phyloP scores from a whole-genome alignment of 2,888 invertebrate genomes.

The Apomyelois bistriatella region DNA sequence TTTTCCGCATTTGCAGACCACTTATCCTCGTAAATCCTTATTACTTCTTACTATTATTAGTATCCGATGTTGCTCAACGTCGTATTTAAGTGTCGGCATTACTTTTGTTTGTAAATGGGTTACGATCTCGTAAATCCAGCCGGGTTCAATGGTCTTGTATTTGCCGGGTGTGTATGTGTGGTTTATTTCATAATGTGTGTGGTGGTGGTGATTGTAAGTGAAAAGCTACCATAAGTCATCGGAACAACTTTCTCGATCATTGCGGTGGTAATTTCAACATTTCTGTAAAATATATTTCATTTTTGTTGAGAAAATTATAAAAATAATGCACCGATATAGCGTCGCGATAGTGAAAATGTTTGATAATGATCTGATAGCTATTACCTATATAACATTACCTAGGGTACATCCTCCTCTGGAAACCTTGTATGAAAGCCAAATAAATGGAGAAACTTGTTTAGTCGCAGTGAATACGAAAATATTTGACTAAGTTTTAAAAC shows the following conservation, averaged over 20 bases:
- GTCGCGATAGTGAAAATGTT: too few species aligned
- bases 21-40: background rate
- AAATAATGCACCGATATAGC: too few species aligned
- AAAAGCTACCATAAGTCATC: background rate
- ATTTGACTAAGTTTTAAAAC: too few species aligned
- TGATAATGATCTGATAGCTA: too few species aligned
- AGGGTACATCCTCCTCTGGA: too few species aligned
- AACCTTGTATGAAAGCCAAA: too few species aligned
- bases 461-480: too few species aligned
- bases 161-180: background rate
- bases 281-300: background rate
- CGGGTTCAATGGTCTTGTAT: conserved; percentile 6
- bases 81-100: background rate
- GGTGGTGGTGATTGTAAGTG: background rate
- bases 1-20: background rate
- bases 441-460: too few species aligned
- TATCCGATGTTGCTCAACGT: background rate
- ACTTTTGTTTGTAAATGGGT: conserved; percentile 6
- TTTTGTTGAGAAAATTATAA: background rate
- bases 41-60: conserved; percentile 2
- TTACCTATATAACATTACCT: too few species aligned
- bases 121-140: conserved; percentile 7
- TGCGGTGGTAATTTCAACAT: background rate
- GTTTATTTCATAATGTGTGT: background rate
- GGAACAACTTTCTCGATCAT: conserved; percentile 2